These are phyloP conservation scores for Hozukius guyotensis DNA, from an alignment of 2,797 vertebrate species.

Conservation along the genomic window DNA sequence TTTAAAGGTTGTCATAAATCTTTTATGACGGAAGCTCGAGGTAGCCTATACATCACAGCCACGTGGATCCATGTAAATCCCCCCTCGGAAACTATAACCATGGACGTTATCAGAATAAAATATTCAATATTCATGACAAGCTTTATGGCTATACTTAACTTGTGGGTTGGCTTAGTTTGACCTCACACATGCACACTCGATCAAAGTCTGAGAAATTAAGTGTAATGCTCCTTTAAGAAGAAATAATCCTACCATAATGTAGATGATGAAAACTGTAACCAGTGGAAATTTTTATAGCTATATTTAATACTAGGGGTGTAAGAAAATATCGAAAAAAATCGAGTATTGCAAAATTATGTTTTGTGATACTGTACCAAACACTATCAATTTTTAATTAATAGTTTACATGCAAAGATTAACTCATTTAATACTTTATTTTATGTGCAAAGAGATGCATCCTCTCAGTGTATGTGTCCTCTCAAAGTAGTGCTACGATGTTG, in stretches of 20 bases:
- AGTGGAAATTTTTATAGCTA: background rate
- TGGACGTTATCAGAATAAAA: constrained; percentile 43
- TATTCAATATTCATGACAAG: constrained; percentile 49
- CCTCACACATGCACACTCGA: constrained; percentile 24
- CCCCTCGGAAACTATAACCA: constrained; percentile 51
- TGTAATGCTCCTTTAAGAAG: constrained; percentile 9
- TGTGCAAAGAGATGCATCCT: too few relatives aligned
- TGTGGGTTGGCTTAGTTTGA: constrained; percentile 44
- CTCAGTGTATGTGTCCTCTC: too few relatives aligned
- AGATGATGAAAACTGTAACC: background rate
- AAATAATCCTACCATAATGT: background rate
- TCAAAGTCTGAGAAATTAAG: constrained; percentile 35
- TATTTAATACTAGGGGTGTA: too few relatives aligned
- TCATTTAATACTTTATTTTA: too few relatives aligned
- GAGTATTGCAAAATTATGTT: too few relatives aligned
- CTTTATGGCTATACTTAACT: constrained; percentile 55
- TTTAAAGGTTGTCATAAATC: constrained; percentile 69
- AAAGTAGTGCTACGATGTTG: too few relatives aligned
- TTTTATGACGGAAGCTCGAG: constrained; percentile 62
- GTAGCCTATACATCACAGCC: constrained; percentile 53
- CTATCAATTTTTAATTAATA: too few relatives aligned
- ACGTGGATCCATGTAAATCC: constrained; percentile 52
- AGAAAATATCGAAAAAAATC: too few relatives aligned
- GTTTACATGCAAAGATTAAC: too few relatives aligned
- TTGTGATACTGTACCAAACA: too few relatives aligned